Conservation (phyloP, 2,797 vertebrate genomes). For the Xiphorhynchus erythropygius region DNA sequence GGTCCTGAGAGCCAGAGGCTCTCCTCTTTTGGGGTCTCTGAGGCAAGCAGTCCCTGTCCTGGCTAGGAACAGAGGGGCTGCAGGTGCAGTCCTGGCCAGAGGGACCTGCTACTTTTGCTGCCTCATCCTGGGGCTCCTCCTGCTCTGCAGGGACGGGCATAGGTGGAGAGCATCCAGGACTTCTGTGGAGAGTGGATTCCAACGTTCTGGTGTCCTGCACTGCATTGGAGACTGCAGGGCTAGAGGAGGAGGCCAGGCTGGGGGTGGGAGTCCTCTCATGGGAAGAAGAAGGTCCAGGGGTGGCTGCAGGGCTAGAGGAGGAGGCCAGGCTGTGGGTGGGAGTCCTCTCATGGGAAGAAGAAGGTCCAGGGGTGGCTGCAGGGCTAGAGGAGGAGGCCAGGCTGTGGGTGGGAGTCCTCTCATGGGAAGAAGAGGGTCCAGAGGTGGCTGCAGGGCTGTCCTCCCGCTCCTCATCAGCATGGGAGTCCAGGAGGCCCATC, state of each 20-base stretch:
- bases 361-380: no score
- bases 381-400: background rate
- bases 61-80: background rate
- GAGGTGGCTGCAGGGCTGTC: background rate
- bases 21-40: background rate
- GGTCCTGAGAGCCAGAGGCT: background rate
- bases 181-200: rapidly evolving
- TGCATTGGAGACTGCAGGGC: rapidly evolving
- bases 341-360: no score
- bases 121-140: background rate
- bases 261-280: background rate
- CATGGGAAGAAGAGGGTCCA: background rate
- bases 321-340: no score
- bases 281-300: background rate
- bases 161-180: background rate
- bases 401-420: background rate
- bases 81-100: background rate
- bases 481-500: background rate
- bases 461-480: background rate
- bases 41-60: background rate
- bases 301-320: background rate
- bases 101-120: background rate
- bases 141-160: background rate
- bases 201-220: rapidly evolving
- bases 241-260: background rate